Evolutionary conservation across 2,113 vertebrate genomes (phyloP), one percentile per base, ranked within the genome.

Genomic region (Ellobius talpinus): DNA sequence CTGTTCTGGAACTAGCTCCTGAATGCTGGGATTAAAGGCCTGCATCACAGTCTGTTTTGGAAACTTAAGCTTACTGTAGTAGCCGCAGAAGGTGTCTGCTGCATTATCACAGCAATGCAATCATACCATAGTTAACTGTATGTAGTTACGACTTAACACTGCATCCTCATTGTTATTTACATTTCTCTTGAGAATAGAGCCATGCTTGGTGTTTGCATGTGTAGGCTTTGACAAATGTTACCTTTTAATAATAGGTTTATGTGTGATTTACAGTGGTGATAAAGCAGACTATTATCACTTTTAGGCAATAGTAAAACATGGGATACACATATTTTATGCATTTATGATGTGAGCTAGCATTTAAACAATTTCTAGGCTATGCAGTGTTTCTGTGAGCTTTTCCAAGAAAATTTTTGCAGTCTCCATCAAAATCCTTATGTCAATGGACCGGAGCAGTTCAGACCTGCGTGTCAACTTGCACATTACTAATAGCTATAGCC

Each of bases 211-310:
- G 42, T 91, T 82, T 63, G 72, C 58, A 36, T 81, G 45, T 55
- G 36, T 85, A 68, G 65, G 21, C 26, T 68, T 86, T 90, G 36
- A 52, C 82, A 92, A 65, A 31, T 94, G 93, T 68, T 90, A 66
- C 42, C n/a, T 85, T 85, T 77, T 47, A 74, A n/a, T 89, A 87
- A 78, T 45, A 65, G 76, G 33, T 19, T 84, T 65, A 31, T 85
- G n/a, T 29, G 61, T 94, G 65, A 74, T 94, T 90, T 85, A 77
- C 66, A 39, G 12, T 55, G 36, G 70, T 87, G 65, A 87, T 68
- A 63, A 73, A 36, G 42, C 61, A 85, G 39, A 52, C 36, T 93
- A 5, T 7, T 45, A 29, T 47, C 19, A 84, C 47, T 24, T 78
- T 31, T 1, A 94, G 68, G 50, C 31, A 47, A 19, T 65, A 66